Base-by-base conservation (phyloP, 2,113 vertebrate genomes). In the Melanotaenia duboulayi region DNA sequence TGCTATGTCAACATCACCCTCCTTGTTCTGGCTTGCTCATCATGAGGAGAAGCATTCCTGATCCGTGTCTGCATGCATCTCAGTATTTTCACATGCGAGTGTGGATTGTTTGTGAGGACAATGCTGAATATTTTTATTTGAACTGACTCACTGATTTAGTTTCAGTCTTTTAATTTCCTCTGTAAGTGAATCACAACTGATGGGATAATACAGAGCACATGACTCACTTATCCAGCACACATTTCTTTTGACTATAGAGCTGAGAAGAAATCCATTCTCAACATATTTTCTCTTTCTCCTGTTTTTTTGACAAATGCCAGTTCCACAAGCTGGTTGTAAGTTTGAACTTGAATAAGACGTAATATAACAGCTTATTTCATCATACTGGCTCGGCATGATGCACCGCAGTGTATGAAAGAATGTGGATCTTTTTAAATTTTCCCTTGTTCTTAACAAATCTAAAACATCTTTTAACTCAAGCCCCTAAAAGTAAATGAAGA, bases 1-100 rank as follows among this genome's bases (percentile, higher is more conserved):
- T 74, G 83, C 81, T 80, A 37, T 90, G 88, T 89, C 88, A 89
- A 89, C 83, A 83, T 40, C 23, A 1, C 4, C 54, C 52, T 78
- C 78, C 81, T 65, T 91, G 91, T 91, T 86, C 75, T 85, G 89
- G 86, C 91, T 88, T 92, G 87, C 88, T 86, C 59, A 24, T 72
- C 55, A 76, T 78, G 61, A 73, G 39, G 48, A 84, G 64, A 83
- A 85, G 79, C 78, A 90, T 89, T 89, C 88, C 85, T 78, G 76
- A 58, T 83, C 74, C 42, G 12, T 79, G 81, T 73, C 56, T 87
- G 66, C 58, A 51, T 67, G 69, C 46, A 48, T 71, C 28, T 60
- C 44, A 54, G 60, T 73, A 59, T 58, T 60, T 80, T 42, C 0
- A 40, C 64, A 48, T 44, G 76, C 37, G 23, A 60, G 57, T 56